phyloP scores from a whole-genome alignment of 2,797 vertebrate genomes.

The Phataginus tricuspis region DNA sequence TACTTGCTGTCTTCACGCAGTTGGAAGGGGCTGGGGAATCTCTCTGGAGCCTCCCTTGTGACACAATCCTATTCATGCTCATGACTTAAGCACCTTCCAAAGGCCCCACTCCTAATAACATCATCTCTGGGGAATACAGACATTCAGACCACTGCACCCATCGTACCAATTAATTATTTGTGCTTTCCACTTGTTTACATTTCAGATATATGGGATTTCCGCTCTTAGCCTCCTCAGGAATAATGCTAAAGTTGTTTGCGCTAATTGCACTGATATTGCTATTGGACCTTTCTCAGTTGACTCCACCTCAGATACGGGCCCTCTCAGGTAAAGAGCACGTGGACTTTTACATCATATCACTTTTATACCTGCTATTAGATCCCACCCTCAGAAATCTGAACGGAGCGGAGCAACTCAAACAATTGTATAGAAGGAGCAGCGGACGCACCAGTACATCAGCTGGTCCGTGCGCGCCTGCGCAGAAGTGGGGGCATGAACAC shows the following conservation, averaged over 20 bases:
- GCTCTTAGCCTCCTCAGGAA: background rate
- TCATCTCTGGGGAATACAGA: background rate
- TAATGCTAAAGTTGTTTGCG: background rate
- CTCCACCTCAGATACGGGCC: background rate
- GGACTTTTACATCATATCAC: background rate
- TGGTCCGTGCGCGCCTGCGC: background rate
- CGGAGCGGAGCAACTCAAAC: background rate
- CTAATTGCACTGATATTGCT: background rate
- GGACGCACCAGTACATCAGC: background rate
- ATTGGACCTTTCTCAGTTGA: background rate
- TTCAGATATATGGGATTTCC: background rate
- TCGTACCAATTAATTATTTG: background rate
- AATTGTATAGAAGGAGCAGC: background rate
- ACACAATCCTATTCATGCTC: background rate
- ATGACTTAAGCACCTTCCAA: background rate
- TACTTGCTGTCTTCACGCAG: background rate
- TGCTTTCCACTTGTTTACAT: background rate
- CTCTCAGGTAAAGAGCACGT: background rate
- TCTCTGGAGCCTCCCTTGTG: background rate
- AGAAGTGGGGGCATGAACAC: background rate
- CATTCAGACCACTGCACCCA: background rate
- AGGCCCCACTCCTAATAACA: background rate
- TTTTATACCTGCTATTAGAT: background rate
- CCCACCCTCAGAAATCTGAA: background rate
- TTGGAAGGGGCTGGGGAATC: background rate